Base-by-base conservation (phyloP, 2,888 invertebrate species). In the Meteorus cinctellus region DNA sequence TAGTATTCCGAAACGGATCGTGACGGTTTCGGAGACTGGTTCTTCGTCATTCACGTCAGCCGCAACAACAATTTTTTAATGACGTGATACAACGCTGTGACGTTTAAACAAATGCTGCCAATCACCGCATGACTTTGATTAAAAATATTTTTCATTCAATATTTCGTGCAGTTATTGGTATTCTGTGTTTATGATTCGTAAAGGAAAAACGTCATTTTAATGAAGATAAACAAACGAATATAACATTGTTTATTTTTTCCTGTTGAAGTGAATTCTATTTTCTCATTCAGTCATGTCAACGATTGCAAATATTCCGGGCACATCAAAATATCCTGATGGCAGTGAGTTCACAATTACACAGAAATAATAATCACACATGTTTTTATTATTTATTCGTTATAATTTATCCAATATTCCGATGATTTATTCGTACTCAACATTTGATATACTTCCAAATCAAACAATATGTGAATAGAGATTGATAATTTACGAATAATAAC, bases 281-380 rank as follows among this genome's bases (percentile, higher is more conserved):
- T 5, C 16, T 29, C 14, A 29, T 62, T 48, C 59, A 34, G 62
- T 59, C 36, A 72, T 62, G 68, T 76, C 76, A 19, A 63, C 60
- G 19, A 72, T 72, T 34, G 81, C 85, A 74, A 82, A 81, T 77
- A 76, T 82, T 76, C 85, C 88, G 51, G 83, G 87, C 66, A 83
- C 86, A 41, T 87, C 87, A 48, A 88, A 84, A 79, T 86, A 87
- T 72, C 41, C 78, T 67, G 84, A 84, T 59, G 12, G 41, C 41
- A 78, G 86, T 85, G 81, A 86, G 85, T 86, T 76, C 71, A 75
- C 59, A 16, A 27, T 14, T 24, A 29, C 27, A 62, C 27, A 2
- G n/a, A 31, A 29, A 29, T 69, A 48, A 48, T 48, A 48, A 48
- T n/a, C n/a, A n/a, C n/a, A 48, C 16, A 5, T 48, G 4, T 16